Conservation (phyloP, 2,113 vertebrate species). For the Chaetura pelagica region DNA sequence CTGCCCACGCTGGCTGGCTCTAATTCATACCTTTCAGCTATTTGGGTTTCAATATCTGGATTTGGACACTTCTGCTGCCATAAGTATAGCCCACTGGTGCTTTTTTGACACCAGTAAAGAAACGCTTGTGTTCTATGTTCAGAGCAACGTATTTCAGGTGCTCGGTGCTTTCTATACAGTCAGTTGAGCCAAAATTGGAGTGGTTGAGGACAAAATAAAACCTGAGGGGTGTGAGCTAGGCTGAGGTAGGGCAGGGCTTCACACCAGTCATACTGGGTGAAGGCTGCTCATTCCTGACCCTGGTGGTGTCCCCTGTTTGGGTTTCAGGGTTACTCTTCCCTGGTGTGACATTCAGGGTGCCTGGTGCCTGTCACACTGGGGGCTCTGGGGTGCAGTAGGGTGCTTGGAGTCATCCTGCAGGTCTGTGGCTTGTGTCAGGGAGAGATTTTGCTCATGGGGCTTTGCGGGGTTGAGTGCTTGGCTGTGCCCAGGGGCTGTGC, state of each 20-base stretch:
- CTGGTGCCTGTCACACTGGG: background rate
- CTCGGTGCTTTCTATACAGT: background rate
- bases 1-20: slow-evolving; percentile 54
- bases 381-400: background rate
- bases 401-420: rapidly evolving
- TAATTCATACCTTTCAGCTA: slow-evolving; percentile 46
- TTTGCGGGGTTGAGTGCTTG: background rate
- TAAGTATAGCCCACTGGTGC: background rate
- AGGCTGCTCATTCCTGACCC: background rate
- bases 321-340: background rate
- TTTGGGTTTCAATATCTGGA: slow-evolving; percentile 44
- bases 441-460: background rate
- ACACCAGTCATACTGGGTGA: background rate
- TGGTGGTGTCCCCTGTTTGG: background rate
- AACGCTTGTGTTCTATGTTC: background rate
- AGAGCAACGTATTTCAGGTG: slow-evolving; percentile 26
- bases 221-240: background rate
- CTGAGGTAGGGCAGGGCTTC: background rate
- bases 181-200: background rate
- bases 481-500: background rate
- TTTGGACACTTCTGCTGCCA: background rate
- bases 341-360: background rate
- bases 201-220: background rate
- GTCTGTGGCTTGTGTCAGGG: background rate
- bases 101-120: background rate